These are phyloP conservation scores for Anguilla pacifica DNA, from an alignment of 2,797 vertebrate genomes.

Conservation along the genomic window DNA sequence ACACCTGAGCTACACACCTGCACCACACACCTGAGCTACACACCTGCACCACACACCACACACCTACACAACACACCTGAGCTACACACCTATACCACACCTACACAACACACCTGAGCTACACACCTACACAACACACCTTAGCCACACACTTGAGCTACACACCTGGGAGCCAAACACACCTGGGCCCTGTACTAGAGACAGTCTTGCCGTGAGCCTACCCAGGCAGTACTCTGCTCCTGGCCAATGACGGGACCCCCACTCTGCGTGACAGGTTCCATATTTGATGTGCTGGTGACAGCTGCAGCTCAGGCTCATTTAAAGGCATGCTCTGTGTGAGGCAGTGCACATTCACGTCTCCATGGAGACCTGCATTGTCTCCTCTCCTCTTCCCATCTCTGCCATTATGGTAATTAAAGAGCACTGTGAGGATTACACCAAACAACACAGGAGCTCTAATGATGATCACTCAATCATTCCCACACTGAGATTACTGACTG, in stretches of 20 bases:
- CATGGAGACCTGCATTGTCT: slow-evolving; percentile 11
- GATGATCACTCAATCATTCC: slow-evolving; percentile 18
- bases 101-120: no score
- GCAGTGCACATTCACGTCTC: slow-evolving; percentile 6
- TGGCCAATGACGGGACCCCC: neutral
- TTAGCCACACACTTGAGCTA: no score
- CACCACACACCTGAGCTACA: no score
- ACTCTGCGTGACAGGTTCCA: neutral
- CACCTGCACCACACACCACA: no score
- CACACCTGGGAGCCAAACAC: no score
- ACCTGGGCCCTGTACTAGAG: no score
- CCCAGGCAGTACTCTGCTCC: neutral
- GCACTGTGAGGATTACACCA: slow-evolving; percentile 55
- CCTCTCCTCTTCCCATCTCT: slow-evolving; percentile 40
- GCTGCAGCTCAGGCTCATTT: neutral
- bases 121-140: no score
- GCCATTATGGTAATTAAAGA: slow-evolving; percentile 63
- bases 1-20: no score
- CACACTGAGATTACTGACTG: neutral
- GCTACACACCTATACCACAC: no score
- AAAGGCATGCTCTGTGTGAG: neutral
- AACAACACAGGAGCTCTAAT: slow-evolving; percentile 24
- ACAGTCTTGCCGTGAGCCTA: neutral
- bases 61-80: no score
- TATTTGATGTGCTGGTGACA: neutral